Base-by-base conservation (phyloP, 2,797 vertebrate species). In the Dicrostonyx torquatus region DNA sequence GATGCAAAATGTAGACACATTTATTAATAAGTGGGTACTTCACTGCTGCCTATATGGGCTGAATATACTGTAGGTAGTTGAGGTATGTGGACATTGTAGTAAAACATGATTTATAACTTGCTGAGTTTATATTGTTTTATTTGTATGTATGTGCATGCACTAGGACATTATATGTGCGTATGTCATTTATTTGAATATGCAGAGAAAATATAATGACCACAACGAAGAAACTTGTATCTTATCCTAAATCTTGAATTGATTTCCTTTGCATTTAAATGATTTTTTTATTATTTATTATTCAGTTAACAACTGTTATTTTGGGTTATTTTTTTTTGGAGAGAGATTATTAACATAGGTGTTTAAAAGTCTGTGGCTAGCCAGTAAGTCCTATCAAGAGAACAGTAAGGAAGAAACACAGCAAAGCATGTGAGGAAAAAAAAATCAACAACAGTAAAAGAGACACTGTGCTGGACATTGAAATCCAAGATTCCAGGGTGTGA, bases 241-340 rank as follows among this genome's bases (percentile, higher is more conserved):
- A 80, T 87, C 80, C 55, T 78, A 90, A 92, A 92, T 50, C 2
- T 86, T 96, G 17, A 92, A 53, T 90, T 72, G 24, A 66, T 93
- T 90, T 70, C 2, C 73, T 17, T 64, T 93, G 18, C 12, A 86
- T 95, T 92, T 90, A 53, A 95, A 12, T 77, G 43, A 88, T 5
- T 66, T 85, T 8, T 6, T 79, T 48, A 22, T 43, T 43, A 43
- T 43, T 43, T 43, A 43, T 43, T 43, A 43, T 50, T 95, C 26
- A 80, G 72, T 79, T 10, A 91, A 92, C 11, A 43, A 53, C 14
- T 73, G 60, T 95, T 55, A n/a, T 78, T n/a, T n/a, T n/a, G n/a
- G n/a, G 89, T 78, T 73, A 4, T 43, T 43, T 43, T 43, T 43
- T 43, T 78, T 90, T 48, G 85, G 34, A 9, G 2, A 72, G 14